phyloP scores from a whole-genome alignment of 1,140 invertebrate genomes.

The Cherax quadricarinatus region DNA sequence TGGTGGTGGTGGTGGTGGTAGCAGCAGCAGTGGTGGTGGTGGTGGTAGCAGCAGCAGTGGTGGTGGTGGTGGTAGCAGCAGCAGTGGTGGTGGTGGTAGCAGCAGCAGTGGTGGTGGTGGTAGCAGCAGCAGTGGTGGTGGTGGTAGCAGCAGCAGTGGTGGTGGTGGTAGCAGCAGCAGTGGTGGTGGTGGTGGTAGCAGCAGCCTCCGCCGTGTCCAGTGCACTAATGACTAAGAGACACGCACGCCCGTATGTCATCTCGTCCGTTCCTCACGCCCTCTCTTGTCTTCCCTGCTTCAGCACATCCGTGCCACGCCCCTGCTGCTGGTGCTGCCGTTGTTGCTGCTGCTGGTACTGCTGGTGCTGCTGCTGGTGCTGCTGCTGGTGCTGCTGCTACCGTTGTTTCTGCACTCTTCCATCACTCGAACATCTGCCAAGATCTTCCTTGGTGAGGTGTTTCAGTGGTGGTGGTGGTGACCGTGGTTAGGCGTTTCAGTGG shows the following conservation, averaged over 20 bases:
- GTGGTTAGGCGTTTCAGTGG: too few relatives aligned
- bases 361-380: too few relatives aligned
- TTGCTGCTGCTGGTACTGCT: too few relatives aligned
- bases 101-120: not conserved
- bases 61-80: not conserved
- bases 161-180: not conserved
- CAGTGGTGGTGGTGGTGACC: too few relatives aligned
- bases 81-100: not conserved
- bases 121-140: not conserved
- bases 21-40: not conserved
- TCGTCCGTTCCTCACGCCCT: slow-evolving; percentile 1
- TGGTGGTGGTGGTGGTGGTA: not conserved
- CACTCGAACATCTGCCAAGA: too few relatives aligned
- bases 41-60: not conserved
- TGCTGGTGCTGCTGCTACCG: too few relatives aligned
- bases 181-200: not conserved
- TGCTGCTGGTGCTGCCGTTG: not conserved
- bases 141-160: not conserved
- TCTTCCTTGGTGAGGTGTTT: too few relatives aligned
- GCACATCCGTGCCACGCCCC: not conserved
- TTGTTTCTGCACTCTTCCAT: too few relatives aligned
- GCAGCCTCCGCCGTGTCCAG: slow-evolving; percentile 3
- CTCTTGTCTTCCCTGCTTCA: not conserved
- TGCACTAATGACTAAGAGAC: slow-evolving; percentile 25
- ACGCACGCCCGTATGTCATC: slow-evolving; percentile 33